Evolutionary conservation across 2,797 vertebrate species (phyloP).

Genomic region (Hyperoplus immaculatus): DNA sequence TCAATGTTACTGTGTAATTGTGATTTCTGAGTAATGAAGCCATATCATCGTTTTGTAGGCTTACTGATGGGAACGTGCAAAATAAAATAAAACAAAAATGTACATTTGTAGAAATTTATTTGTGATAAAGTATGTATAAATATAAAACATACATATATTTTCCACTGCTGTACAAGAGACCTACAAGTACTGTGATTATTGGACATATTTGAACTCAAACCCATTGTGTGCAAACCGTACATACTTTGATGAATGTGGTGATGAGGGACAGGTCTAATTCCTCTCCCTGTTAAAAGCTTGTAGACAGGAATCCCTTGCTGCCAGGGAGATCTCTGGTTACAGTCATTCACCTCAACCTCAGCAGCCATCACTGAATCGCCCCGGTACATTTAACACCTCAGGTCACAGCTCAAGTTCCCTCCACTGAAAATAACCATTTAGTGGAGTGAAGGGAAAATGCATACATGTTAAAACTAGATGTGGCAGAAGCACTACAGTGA

Average conservation of each 20-base stretch:
- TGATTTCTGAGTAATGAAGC: constrained; percentile 51
- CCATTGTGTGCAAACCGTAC: constrained; percentile 71
- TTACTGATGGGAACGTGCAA: constrained; percentile 23
- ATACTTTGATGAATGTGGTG: constrained; percentile 71
- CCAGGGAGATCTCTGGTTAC: constrained; percentile 72
- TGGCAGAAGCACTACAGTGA: constrained; percentile 53
- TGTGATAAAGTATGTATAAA: constrained; percentile 87
- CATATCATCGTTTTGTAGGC: constrained; percentile 76
- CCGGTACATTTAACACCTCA: constrained; percentile 74
- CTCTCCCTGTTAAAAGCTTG: constrained; percentile 71
- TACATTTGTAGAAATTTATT: constrained; percentile 85
- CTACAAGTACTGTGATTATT: constrained; percentile 77
- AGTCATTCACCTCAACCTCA: constrained; percentile 72
- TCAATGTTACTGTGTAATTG: neutral
- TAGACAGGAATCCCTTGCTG: constrained; percentile 72
- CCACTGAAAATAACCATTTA: constrained; percentile 62
- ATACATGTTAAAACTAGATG: constrained; percentile 60
- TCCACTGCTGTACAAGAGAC: constrained; percentile 80
- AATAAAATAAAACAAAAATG: constrained; percentile 50
- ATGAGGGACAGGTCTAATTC: constrained; percentile 76
- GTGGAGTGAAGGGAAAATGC: constrained; percentile 46
- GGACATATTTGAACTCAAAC: constrained; percentile 72
- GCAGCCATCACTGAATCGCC: constrained; percentile 74
- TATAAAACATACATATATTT: constrained; percentile 86
- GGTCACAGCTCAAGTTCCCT: constrained; percentile 72